Conservation (phyloP, 2,888 invertebrate genomes). For the Quadriops clusia region DNA sequence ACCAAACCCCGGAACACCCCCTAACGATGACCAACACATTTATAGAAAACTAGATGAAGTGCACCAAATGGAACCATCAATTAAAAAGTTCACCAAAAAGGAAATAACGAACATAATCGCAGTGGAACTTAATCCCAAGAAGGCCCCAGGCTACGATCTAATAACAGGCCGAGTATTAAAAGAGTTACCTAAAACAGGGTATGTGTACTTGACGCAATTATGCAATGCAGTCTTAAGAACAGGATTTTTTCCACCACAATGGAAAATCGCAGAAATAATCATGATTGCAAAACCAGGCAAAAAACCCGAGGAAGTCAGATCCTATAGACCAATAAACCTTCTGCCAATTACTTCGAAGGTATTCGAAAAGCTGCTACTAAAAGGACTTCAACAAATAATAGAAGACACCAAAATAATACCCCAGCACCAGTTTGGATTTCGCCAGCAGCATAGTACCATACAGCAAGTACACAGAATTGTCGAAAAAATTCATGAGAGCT, state of each 20-base stretch:
- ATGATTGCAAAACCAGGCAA: slow-evolving; percentile 19
- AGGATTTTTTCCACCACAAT: slow-evolving; percentile 1
- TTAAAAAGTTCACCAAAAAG: neutral
- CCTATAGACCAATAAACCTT: slow-evolving; percentile 17
- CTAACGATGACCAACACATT: too few species aligned
- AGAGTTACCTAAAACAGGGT: slow-evolving; percentile 3
- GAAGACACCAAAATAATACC: too few species aligned
- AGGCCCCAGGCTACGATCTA: slow-evolving; percentile 6
- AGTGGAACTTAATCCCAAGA: slow-evolving; percentile 1
- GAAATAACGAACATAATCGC: neutral
- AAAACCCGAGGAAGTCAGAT: slow-evolving; percentile 11
- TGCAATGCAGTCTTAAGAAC: slow-evolving; percentile 1
- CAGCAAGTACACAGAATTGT: too few species aligned
- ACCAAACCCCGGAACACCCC: too few species aligned
- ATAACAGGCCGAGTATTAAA: slow-evolving; percentile 6
- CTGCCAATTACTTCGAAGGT: slow-evolving; percentile 17
- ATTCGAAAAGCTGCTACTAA: slow-evolving; percentile 17
- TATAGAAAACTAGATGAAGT: too few species aligned
- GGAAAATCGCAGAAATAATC: slow-evolving; percentile 18
- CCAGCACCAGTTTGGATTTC: slow-evolving; percentile 1
- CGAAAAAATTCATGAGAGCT: too few species aligned
- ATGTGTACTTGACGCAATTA: neutral
- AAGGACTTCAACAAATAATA: slow-evolving; percentile 9
- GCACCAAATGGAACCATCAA: slow-evolving; percentile 4
- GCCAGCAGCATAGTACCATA: slow-evolving; percentile 1